A percentile compares a stretch with the other conserved stretches of the same genome.
These are phyloP conservation scores for Acomys russatus DNA, from an alignment of 2,797 vertebrate genomes.

Conservation along the genomic window DNA sequence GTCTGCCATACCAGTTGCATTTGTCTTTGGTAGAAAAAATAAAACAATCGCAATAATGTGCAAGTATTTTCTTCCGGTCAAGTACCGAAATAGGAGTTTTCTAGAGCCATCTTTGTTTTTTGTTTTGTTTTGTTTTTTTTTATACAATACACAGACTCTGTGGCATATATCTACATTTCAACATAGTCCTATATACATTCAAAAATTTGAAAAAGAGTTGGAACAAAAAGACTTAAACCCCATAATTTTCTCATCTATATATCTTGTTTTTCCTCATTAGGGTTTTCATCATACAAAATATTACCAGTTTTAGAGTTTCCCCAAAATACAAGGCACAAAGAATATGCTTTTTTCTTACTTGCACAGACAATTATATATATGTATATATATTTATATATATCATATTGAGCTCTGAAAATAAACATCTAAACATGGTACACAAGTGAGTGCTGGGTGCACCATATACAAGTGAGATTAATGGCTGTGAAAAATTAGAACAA, in stretches of 20 bases:
- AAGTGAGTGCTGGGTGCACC: conserved; percentile 87
- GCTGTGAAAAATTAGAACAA: conserved; percentile 88
- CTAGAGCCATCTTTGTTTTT: conserved; percentile 94
- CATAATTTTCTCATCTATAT: conserved; percentile 91
- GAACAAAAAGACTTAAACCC: conserved; percentile 95
- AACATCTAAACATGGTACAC: conserved; percentile 90
- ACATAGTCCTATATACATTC: conserved; percentile 99
- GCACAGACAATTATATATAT: conserved; percentile 92
- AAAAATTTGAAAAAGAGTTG: conserved; percentile 94
- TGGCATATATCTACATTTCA: conserved; percentile 99
- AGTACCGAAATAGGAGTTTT: conserved; percentile 96
- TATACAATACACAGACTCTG: conserved; percentile 99
- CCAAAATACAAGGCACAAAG: conserved; percentile 99
- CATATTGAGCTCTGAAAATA: conserved; percentile 93
- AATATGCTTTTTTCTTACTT: conserved; percentile 96
- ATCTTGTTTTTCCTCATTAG: conserved; percentile 89
- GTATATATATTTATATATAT: conserved; percentile 83
- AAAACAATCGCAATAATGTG: conserved; percentile 97
- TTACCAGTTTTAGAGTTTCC: conserved; percentile 92
- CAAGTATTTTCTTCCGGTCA: conserved; percentile 96
- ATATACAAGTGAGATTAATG: conserved; percentile 89
- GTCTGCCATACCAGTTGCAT: conserved; percentile 99
- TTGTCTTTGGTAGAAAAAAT: conserved; percentile 99
- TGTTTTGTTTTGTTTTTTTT: conserved; percentile 85
- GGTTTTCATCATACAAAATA: conserved; percentile 94